These are phyloP conservation scores for Heliconius sara DNA, from an alignment of 2,888 invertebrate genomes.

Conservation along the genomic window DNA sequence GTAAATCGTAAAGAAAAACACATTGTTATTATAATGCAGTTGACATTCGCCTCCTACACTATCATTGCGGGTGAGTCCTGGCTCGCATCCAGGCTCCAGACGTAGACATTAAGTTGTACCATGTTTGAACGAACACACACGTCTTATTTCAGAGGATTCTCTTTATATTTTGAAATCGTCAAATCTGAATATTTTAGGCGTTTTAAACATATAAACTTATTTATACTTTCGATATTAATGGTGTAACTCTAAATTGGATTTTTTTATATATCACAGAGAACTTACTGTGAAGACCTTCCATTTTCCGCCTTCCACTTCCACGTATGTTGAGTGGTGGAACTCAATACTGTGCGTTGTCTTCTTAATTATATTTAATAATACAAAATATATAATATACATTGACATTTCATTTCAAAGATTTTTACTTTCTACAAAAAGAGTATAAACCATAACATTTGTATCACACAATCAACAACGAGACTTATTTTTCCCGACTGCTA, in stretches of 20 bases:
- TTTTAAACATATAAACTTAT: not conserved
- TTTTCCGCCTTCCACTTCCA: no score
- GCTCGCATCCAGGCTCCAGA: slow-evolving; percentile 37
- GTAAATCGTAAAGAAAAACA: not conserved
- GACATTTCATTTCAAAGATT: no score
- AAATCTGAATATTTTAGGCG: slow-evolving; percentile 18
- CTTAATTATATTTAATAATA: no score
- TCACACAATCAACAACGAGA: no score
- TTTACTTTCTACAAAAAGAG: no score
- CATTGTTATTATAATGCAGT: not conserved
- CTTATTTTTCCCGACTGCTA: no score
- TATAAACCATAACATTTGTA: no score
- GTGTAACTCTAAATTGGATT: not conserved
- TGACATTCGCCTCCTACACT: not conserved
- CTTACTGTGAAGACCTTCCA: no score
- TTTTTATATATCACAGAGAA: not conserved
- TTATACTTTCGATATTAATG: not conserved
- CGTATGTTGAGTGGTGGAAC: no score
- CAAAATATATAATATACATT: no score
- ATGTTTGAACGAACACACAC: slow-evolving; percentile 38
- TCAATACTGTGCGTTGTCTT: no score
- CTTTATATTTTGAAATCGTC: slow-evolving; percentile 28
- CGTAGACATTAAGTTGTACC: slow-evolving; percentile 37
- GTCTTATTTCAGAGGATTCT: slow-evolving; percentile 30
- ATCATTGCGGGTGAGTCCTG: slow-evolving; percentile 13